Evolutionary conservation across 2,888 invertebrate species (phyloP), one percentile per base, ranked within the genome.

Genomic region (Galerucella nymphaeae): DNA sequence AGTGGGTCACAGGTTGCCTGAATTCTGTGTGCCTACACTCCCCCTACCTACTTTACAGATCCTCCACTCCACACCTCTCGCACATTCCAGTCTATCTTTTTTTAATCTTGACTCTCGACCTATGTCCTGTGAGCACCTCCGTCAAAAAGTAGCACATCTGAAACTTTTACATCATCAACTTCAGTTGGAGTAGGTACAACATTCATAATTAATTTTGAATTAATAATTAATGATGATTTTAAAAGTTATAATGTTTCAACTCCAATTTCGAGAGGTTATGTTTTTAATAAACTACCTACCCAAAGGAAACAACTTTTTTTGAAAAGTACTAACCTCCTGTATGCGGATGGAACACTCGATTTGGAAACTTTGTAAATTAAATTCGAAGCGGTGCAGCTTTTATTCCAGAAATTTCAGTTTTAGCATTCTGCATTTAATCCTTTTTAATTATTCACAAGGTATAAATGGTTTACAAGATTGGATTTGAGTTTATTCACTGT

Each of bases 391-490:
- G 42, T 42, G 65, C 73, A 69, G 61, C 74, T 69, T 67, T 69
- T 71, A 69, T 45, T 66, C 57, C 59, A 71, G 66, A 62, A 55
- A 69, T 69, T 71, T 57, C 69, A 65, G 59, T 74, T 69, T 69
- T 57, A 65, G 64, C 71, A 53, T 68, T 71, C 55, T 62, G 50
- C 74, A 50, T 74, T 71, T 48, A 66, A 71, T 66, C 74, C 71
- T 62, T 14, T 63, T 74, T 64, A 74, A 74, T 69, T 71, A 74
- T 74, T 69, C 66, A 71, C 14, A 23, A 58, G 38, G 42, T 53
- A 63, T 69, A 70, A 66, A 55, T 63, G 30, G 61, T 55, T 41
- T 53, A 61, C 20, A 55, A 38, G 45, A 18, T 48, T 57, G 57
- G 57, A 45, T 71, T 63, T 38, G 45, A 66, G 38, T 59, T 61